Evolutionary conservation across 2,888 invertebrate species (phyloP), one percentile per base, ranked within the genome.

Genomic region (Amblyjoppa fuscipennis): DNA sequence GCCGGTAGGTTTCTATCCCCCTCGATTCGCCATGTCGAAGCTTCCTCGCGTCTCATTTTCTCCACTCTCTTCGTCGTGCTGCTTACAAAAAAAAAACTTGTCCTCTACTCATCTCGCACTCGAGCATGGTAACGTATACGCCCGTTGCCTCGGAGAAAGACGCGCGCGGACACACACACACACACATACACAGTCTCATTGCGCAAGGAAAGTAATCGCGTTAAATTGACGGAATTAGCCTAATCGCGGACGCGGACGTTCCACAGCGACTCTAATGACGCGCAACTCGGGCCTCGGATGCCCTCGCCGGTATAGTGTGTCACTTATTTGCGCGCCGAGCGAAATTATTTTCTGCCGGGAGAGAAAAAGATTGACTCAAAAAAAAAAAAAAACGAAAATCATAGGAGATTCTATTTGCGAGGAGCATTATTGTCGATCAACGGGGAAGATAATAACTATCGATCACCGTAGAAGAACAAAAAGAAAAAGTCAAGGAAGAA

Each of bases 171-270:
- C n/a, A 31, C 49, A 16, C 45, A 13, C 34, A 61, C 61, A 59
- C 16, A 61, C 61, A 61, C 61, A 61, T 5, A 61, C 61, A 61
- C 61, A 64, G 16, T 71, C 82, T 41, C 64, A 70, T 85, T 77
- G 75, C 74, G 71, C 74, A 81, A 80, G 34, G 53, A 75, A 70
- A 73, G 81, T 81, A 84, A 88, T 84, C 87, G 85, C 84, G 82
- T 85, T 80, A 87, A 76, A 85, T 82, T 81, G 84, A 84, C 71
- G 83, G 80, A 87, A 88, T 85, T 81, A 85, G 77, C 84, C 70
- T 81, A 85, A 88, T 87, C 87, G 77, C 34, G 69, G 34, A 68
- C 66, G 51, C 68, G 77, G 74, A 70, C 53, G 74, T 81, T 69
- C 74, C 78, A 74, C 53, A 4, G 76, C 51, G 74, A 74, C 74